Base-by-base conservation (phyloP, 2,113 vertebrate genomes). In the Pollachius pollachius region DNA sequence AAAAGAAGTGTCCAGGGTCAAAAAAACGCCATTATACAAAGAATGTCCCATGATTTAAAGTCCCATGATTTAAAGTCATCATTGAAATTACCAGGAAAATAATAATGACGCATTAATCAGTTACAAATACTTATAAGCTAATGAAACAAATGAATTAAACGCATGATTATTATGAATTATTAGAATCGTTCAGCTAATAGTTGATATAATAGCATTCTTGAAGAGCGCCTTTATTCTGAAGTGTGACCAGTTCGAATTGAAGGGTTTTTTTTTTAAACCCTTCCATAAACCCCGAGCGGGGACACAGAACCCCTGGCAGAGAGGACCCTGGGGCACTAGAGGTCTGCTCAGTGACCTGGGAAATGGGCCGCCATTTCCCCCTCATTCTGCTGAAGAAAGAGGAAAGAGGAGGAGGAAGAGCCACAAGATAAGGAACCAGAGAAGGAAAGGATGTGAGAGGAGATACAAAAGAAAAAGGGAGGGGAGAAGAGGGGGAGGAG, bases 331-430 rank as follows among this genome's bases (percentile, higher is more conserved):
- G 3, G 4, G 30, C 30, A 7, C 62, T 57, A 17, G 65, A 52
- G 71, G 77, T 71, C 76, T 80, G 76, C 69, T 78, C 76, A 75
- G 54, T 84, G 86, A 85, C 85, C 86, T 85, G 69, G 71, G 80
- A 87, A 85, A 85, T 79, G 52, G 76, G 41, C 30, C 74, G 54
- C 71, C 65, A 74, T 76, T 85, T 81, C 74, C 78, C 78, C 76
- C 80, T 73, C 79, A 76, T 79, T 80, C 80, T 68, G 56, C 66
- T 69, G 73, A 54, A 72, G 59, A 64, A 68, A 72, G 65, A 12
- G 41, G 13, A 9, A 61, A 52, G 59, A 8, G 9, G 61, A 41
- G 62, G 52, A 72, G 12, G 74, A 75, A 72, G 65, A 72, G 11
- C 73, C 73, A 72, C 67, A 48, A 65, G 54, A 37, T 66, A 60